phyloP scores from a whole-genome alignment of 2,888 invertebrate species.

The Cataglyphis cursor region DNA sequence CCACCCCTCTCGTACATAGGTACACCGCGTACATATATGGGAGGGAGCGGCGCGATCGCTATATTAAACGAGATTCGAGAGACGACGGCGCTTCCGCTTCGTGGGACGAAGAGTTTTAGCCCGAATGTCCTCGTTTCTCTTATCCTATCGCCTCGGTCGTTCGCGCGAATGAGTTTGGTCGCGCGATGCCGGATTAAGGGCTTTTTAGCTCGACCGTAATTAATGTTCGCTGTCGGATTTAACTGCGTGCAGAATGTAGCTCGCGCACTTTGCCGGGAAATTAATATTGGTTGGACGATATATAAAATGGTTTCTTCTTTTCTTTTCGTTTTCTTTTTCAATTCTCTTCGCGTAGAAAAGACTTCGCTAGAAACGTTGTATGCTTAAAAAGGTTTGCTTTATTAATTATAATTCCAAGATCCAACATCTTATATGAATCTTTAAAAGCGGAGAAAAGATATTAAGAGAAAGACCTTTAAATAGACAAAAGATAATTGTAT shows the following conservation, averaged over 20 bases:
- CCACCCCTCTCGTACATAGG: neutral
- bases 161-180: slow-evolving; percentile 50
- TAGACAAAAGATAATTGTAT: slow-evolving; percentile 34
- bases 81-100: slow-evolving; percentile 29
- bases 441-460: neutral
- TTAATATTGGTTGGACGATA: slow-evolving; percentile 17
- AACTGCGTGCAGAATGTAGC: slow-evolving; percentile 6
- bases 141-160: slow-evolving; percentile 36
- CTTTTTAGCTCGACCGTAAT: slow-evolving; percentile 49
- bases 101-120: slow-evolving; percentile 45
- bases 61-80: slow-evolving; percentile 58
- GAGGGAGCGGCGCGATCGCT: slow-evolving; percentile 9
- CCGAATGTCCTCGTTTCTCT: slow-evolving; percentile 39
- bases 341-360: neutral
- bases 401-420: slow-evolving; percentile 3
- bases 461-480: neutral
- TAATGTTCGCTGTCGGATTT: slow-evolving; percentile 38
- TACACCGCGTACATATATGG: neutral
- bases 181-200: slow-evolving; percentile 49
- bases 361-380: neutral
- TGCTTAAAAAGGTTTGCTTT: neutral
- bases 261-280: neutral
- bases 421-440: neutral
- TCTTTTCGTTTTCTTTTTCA: neutral
- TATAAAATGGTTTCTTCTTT: neutral